phyloP scores from a whole-genome alignment of 1,140 invertebrate genomes.

The Neodiprion pinetum region DNA sequence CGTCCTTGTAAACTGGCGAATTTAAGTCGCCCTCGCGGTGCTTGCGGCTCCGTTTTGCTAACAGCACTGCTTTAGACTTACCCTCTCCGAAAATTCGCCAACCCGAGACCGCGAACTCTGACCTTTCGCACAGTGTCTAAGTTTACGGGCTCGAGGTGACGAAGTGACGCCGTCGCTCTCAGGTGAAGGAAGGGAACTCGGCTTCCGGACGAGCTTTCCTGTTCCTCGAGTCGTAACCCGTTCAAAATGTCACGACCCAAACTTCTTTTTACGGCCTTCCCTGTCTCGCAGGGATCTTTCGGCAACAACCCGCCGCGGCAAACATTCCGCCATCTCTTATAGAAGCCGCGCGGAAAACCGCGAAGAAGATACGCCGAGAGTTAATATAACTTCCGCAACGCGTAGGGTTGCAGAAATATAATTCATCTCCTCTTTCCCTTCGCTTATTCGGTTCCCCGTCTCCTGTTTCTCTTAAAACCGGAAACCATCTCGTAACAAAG shows the following conservation, averaged over 20 bases:
- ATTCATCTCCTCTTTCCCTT: too few species aligned
- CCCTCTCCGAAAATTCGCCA: too few species aligned
- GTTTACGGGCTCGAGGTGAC: not conserved
- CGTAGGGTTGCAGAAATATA: too few species aligned
- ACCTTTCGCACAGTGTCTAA: too few species aligned
- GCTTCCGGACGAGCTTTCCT: not conserved
- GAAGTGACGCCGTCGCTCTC: not conserved
- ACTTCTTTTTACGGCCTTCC: not conserved
- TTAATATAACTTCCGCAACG: not conserved
- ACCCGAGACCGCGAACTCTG: too few species aligned
- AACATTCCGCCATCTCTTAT: not conserved
- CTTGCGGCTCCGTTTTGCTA: too few species aligned
- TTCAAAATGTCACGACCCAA: constrained; percentile 1
- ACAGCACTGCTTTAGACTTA: too few species aligned
- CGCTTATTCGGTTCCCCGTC: too few species aligned
- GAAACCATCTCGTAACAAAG: too few species aligned
- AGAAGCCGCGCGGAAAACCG: not conserved
- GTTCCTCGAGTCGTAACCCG: not conserved
- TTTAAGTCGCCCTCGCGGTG: too few species aligned
- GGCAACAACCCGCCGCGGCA: not conserved
- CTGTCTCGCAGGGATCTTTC: not conserved
- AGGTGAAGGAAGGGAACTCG: not conserved
- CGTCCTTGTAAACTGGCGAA: too few species aligned
- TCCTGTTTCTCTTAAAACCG: too few species aligned
- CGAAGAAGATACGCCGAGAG: not conserved